Percentiles rank a stretch among this genome's conserved stretches.
These are phyloP conservation scores for Oryzias woworae DNA, from an alignment of 2,113 vertebrate species.

Conservation along the genomic window DNA sequence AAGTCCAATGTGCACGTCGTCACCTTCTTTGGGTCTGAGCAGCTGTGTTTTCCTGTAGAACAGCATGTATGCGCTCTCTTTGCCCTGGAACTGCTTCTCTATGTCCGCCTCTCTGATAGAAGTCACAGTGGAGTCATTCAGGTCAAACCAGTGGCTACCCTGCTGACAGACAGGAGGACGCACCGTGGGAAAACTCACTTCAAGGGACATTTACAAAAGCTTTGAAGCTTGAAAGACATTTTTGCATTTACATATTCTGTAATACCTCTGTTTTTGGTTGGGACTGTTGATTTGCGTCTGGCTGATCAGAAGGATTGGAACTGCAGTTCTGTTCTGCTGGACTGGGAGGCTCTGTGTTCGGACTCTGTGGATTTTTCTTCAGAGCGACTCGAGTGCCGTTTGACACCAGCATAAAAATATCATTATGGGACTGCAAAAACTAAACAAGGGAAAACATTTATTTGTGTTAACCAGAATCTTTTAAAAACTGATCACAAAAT, in stretches of 20 bases:
- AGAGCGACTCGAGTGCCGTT: conserved; percentile 81
- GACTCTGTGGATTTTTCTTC: conserved; percentile 59
- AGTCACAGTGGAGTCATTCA: conserved; percentile 90
- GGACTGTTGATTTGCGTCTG: conserved; percentile 18
- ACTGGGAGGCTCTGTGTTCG: conserved; percentile 19
- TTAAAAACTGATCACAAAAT: not conserved
- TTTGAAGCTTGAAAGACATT: not conserved
- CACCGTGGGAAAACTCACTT: conserved; percentile 24
- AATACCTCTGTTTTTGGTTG: conserved; percentile 47
- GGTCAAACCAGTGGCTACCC: conserved; percentile 90
- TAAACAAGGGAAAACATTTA: conserved; percentile 44
- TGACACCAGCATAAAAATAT: conserved; percentile 84
- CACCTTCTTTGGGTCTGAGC: conserved; percentile 87
- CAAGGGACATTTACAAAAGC: not conserved
- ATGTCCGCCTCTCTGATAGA: conserved; percentile 88
- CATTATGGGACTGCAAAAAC: conserved; percentile 89
- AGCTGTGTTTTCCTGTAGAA: conserved; percentile 90
- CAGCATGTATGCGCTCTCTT: conserved; percentile 98
- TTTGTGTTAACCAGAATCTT: not conserved
- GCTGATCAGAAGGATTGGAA: conserved; percentile 16
- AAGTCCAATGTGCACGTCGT: not conserved
- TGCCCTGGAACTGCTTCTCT: conserved; percentile 94
- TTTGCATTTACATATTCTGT: not conserved
- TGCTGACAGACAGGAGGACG: conserved; percentile 47
- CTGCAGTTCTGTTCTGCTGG: conserved; percentile 23